A percentile compares a stretch with the other conserved stretches of the same genome.
phyloP scores from a whole-genome alignment of 2,113 vertebrate species.

The Montifringilla adamsi region DNA sequence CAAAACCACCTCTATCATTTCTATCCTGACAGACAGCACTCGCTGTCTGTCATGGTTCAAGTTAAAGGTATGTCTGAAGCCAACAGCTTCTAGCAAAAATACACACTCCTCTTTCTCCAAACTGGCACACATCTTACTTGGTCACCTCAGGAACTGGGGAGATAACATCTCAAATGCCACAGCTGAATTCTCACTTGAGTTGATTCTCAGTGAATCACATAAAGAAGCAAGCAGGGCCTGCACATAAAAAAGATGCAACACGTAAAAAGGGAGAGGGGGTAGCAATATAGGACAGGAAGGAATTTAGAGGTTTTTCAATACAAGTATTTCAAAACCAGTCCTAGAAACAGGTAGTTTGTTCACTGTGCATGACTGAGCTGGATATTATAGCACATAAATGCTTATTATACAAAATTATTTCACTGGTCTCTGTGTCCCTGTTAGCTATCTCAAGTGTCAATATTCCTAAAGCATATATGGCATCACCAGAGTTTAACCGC shows the following conservation, averaged over 20 bases:
- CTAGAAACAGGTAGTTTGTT: not conserved
- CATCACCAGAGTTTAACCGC: not conserved
- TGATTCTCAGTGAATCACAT: not conserved
- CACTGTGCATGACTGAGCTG: not conserved
- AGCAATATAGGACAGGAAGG: not conserved
- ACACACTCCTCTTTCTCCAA: not conserved
- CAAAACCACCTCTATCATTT: not conserved
- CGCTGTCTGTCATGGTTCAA: not conserved
- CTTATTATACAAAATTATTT: not conserved
- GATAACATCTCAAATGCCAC: not conserved
- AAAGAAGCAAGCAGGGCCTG: not conserved
- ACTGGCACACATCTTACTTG: not conserved
- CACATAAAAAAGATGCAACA: not conserved
- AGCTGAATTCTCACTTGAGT: not conserved
- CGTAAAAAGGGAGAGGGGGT: not conserved
- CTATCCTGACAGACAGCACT: not conserved
- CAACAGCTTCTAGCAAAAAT: not conserved
- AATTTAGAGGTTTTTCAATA: not conserved
- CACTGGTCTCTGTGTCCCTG: not conserved
- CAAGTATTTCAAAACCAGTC: not conserved
- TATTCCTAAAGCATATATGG: not conserved
- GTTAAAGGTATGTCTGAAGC: not conserved
- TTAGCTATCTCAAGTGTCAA: not conserved
- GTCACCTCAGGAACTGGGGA: not conserved
- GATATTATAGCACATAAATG: not conserved